Base-by-base conservation (phyloP, 2,797 vertebrate genomes). In the Cygnus olor region DNA sequence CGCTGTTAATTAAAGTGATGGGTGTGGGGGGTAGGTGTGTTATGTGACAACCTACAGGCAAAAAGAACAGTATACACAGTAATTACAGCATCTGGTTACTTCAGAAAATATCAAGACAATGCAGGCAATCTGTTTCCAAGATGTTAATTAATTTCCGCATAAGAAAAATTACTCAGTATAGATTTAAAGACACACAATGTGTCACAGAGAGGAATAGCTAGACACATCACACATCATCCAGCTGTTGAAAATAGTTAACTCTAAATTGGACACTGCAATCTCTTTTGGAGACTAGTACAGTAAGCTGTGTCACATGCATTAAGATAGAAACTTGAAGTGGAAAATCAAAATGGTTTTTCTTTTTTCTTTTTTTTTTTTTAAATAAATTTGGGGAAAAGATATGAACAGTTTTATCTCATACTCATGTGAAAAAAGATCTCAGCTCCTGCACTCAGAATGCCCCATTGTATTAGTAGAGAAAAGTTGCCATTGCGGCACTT, bases 11-110 rank as follows among this genome's bases (percentile, higher is more conserved):
- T 94, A 80, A 94, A 94, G 57, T 45, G 40, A 73, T 77, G 54
- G 6, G 49, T 49, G 49, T 49, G 49, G 24, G 49, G 49, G 13
- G 49, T 49, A 49, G 36, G 51, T 34, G 4, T 49, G n/a, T 44
- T 92, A 81, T 80, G 32, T 15, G 9, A 81, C 44, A 94, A 93
- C 44, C 68, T 93, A 93, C 22, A 61, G 61, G 71, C 74, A 87
- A 80, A 93, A 93, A 76, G 24, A 40, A 77, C 40, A 32, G 28
- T 44, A 68, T 71, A 54, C 47, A 71, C 49, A 84, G 44, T 88
- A 95, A 91, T 96, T 88, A 91, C 65, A 91, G 61, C 71, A 95
- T 91, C 85, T 94, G 88, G 71, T 88, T 93, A 66, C 54, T 86
- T 69, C 14, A 89, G 51, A 66, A 69, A 79, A 40, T 53, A 89